Percentiles rank a stretch among this genome's conserved stretches.
These are phyloP conservation scores for Agonum fuliginosum DNA, from an alignment of 2,888 invertebrate species.

Conservation along the genomic window DNA sequence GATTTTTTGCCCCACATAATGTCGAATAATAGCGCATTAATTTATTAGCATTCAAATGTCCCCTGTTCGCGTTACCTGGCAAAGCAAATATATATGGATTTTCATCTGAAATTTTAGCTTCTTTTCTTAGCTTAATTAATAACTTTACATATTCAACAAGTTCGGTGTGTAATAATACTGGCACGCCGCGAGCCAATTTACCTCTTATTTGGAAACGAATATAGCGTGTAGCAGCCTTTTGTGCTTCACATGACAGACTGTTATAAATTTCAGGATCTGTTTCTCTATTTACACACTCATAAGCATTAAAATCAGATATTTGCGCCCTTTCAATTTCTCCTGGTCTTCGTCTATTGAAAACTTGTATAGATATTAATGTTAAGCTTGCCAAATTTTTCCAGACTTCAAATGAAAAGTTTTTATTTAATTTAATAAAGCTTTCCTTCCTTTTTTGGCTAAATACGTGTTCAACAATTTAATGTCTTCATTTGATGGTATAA, in stretches of 20 bases:
- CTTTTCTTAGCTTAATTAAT: neutral
- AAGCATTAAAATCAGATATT: constrained; percentile 55
- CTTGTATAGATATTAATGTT: constrained; percentile 60
- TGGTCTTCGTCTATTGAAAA: constrained; percentile 62
- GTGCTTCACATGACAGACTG: neutral
- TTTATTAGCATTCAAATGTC: constrained; percentile 63
- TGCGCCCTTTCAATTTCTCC: constrained; percentile 60
- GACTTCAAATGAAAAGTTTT: constrained; percentile 36
- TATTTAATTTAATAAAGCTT: no score
- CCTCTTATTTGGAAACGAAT: constrained; percentile 63
- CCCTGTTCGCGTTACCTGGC: neutral
- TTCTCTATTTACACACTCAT: constrained; percentile 45
- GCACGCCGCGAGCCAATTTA: constrained; percentile 62
- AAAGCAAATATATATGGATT: constrained; percentile 59
- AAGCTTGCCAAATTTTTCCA: constrained; percentile 58
- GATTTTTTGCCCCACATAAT: constrained; percentile 64
- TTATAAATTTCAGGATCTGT: constrained; percentile 41
- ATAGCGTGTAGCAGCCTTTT: constrained; percentile 40
- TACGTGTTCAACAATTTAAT: constrained; percentile 54
- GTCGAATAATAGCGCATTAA: constrained; percentile 63
- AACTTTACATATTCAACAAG: constrained; percentile 40
- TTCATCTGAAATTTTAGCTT: neutral
- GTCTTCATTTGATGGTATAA: constrained; percentile 55
- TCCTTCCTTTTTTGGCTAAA: no score
- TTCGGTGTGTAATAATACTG: constrained; percentile 60